A percentile compares a stretch with the other conserved stretches of the same genome.
phyloP scores from a whole-genome alignment of 2,113 vertebrate genomes.

The Meles meles region DNA sequence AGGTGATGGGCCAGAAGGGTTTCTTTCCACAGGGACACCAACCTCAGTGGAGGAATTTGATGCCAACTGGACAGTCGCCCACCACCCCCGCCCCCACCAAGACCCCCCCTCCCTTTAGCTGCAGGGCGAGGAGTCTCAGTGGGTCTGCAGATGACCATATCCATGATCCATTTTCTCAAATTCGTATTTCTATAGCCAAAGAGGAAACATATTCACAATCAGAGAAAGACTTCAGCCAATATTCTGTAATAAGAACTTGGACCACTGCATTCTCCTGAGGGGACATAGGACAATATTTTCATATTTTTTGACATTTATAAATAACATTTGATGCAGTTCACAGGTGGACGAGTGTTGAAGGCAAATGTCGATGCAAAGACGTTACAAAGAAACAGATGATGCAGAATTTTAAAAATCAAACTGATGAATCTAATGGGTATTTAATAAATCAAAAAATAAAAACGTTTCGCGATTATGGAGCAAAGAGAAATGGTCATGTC shows the following conservation, averaged over 20 bases:
- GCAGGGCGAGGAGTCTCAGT: background rate
- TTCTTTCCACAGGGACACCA: background rate
- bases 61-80: fast-evolving
- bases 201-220: background rate
- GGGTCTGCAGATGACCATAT: background rate
- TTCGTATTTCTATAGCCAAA: background rate
- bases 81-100: fast-evolving
- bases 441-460: background rate
- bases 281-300: background rate
- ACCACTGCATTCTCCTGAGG: background rate
- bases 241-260: background rate
- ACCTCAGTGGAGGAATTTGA: background rate
- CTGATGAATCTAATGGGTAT: background rate
- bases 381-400: background rate
- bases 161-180: too few species aligned
- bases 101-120: background rate
- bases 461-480: background rate
- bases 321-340: background rate
- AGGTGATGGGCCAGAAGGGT: too few species aligned
- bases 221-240: background rate
- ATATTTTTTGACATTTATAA: background rate
- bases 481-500: background rate
- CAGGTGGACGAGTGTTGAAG: background rate
- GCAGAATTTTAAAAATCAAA: background rate
- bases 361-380: background rate